Base-by-base conservation (phyloP, 2,888 invertebrate genomes). In the Congeria kusceri region DNA sequence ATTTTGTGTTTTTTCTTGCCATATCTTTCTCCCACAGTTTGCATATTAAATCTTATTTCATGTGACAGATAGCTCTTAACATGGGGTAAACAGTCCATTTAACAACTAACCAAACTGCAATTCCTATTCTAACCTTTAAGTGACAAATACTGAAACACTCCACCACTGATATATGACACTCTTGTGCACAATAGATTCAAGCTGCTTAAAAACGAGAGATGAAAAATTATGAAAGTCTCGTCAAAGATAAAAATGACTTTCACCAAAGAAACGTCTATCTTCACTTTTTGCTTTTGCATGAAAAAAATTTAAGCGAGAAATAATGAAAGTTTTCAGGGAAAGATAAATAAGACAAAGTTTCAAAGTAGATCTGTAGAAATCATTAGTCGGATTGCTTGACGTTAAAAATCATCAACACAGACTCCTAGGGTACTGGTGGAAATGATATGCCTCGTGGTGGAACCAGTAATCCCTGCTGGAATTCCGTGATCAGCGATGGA, bases 221-320 rank as follows among this genome's bases (percentile, higher is more conserved):
- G 83, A 77, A 80, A 74, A 75, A 77, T 79, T 79, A 77, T 76
- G 76, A 76, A 82, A 67, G 61, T 49, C 49, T 61, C 74, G 82
- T 69, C 76, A 72, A 68, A 79, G 79, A 74, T 74, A 68, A 69
- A 44, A 15, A 74, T 70, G 76, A 77, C 74, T 69, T 73, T 64
- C 57, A 46, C 25, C 57, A 68, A 63, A 66, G 70, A 65, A 72
- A 77, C 64, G 73, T 39, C 62, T 65, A 64, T 25, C 64, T 56
- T 49, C 47, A 49, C 64, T 74, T 77, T 74, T 83, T 83, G 62
- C 63, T 46, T 71, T 74, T 56, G 58, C 63, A 53, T 71, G 74
- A 71, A 80, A 83, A 76, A 77, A 80, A 77, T 74, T 83, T 83
- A 79, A 83, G 77, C 72, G 80, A 74, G 64, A 80, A 83, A 79